These are phyloP conservation scores for Amia ocellicauda DNA, from an alignment of 2,113 vertebrate genomes.

Conservation along the genomic window DNA sequence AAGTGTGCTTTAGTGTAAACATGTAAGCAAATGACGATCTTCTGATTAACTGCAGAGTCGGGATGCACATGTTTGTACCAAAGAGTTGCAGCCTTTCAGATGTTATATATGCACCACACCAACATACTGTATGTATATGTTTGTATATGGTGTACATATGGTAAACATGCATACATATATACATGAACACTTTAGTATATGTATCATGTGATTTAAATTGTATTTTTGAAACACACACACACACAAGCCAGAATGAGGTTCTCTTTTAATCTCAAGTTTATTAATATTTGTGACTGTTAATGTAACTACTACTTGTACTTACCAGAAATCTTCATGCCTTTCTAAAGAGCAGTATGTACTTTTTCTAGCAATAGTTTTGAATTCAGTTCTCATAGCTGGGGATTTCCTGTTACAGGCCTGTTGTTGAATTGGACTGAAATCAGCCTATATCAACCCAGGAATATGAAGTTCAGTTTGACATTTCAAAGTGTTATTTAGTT, in stretches of 20 bases:
- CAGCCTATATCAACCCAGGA: slow-evolving; percentile 6
- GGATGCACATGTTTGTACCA: slow-evolving; percentile 56
- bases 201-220: slow-evolving; percentile 25
- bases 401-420: not conserved
- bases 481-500: slow-evolving; percentile 3
- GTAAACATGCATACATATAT: slow-evolving; percentile 10
- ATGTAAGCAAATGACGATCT: slow-evolving; percentile 27
- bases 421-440: slow-evolving; percentile 8
- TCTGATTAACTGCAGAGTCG: slow-evolving; percentile 22
- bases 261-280: slow-evolving; percentile 31
- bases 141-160: slow-evolving; percentile 30
- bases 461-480: slow-evolving; percentile 25
- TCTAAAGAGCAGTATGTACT: slow-evolving; percentile 17
- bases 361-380: slow-evolving; percentile 17
- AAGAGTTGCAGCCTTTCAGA: slow-evolving; percentile 44
- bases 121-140: slow-evolving; percentile 23
- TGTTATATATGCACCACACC: slow-evolving; percentile 25
- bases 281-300: slow-evolving; percentile 42
- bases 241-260: slow-evolving; percentile 40
- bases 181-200: slow-evolving; percentile 21
- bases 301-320: slow-evolving; percentile 35
- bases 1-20: slow-evolving; percentile 29
- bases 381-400: slow-evolving; percentile 11
- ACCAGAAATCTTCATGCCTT: slow-evolving; percentile 16
- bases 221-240: slow-evolving; percentile 47